These are phyloP conservation scores for Mythimna albipuncta DNA, from an alignment of 2,888 invertebrate species.

Conservation along the genomic window DNA sequence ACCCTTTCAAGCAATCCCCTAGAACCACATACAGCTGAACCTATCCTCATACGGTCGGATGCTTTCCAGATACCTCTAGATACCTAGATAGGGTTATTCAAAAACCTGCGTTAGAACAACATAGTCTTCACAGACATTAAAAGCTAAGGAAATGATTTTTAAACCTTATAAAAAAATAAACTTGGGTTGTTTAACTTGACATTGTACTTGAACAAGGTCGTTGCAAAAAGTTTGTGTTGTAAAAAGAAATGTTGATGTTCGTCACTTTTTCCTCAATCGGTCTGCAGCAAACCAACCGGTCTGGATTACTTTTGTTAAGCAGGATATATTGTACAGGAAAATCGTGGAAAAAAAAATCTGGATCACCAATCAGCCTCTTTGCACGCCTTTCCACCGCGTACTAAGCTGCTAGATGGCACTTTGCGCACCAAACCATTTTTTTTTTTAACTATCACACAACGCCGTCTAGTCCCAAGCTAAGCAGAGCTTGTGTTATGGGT, in stretches of 20 bases:
- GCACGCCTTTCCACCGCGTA: too few species aligned
- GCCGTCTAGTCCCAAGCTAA: too few species aligned
- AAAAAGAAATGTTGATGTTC: slow-evolving; percentile 13
- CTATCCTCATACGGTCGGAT: neutral
- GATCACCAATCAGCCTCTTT: too few species aligned
- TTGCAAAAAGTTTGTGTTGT: slow-evolving; percentile 5
- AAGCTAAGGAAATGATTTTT: neutral
- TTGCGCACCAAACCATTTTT: too few species aligned
- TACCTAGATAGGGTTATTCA: too few species aligned
- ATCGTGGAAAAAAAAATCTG: neutral
- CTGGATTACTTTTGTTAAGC: neutral
- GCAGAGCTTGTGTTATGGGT: too few species aligned
- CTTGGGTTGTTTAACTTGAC: neutral
- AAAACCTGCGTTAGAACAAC: neutral
- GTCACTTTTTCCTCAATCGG: slow-evolving; percentile 1
- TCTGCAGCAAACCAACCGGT: neutral
- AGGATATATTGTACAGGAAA: neutral
- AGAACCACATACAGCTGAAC: neutral
- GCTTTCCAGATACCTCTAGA: neutral
- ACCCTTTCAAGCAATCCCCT: too few species aligned
- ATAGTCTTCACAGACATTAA: neutral
- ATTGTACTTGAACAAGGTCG: neutral
- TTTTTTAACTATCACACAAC: too few species aligned
- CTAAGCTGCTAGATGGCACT: too few species aligned
- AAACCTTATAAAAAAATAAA: neutral